phyloP scores from a whole-genome alignment of 2,797 vertebrate genomes.

The Serranus cabrilla region DNA sequence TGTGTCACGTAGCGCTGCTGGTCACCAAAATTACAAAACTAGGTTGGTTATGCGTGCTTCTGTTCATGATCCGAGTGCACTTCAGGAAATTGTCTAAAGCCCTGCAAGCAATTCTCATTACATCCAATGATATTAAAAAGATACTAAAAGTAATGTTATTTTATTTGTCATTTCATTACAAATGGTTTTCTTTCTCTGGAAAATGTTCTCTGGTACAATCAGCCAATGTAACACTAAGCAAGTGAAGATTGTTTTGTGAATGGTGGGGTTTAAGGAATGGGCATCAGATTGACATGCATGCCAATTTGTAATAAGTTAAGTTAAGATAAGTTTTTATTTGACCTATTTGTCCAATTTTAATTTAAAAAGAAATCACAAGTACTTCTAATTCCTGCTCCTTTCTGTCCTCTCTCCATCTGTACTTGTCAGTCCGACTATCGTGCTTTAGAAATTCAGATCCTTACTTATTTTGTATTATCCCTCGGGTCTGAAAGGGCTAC shows the following conservation, averaged over 20 bases:
- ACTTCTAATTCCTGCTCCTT: not conserved
- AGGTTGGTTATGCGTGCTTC: not conserved
- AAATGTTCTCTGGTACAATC: not conserved
- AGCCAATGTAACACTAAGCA: no score
- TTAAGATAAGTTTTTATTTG: no score
- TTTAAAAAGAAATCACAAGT: no score
- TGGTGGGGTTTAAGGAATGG: no score
- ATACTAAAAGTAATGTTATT: no score
- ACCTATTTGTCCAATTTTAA: no score
- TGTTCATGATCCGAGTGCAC: not conserved
- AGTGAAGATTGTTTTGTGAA: no score
- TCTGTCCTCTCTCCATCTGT: not conserved
- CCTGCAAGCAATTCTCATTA: not conserved
- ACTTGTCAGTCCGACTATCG: not conserved
- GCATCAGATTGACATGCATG: no score
- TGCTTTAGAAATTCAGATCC: conserved; percentile 12
- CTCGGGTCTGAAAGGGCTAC: conserved; percentile 11
- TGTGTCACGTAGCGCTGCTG: no score
- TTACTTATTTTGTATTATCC: conserved; percentile 11
- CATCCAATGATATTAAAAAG: no score
- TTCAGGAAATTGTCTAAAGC: not conserved
- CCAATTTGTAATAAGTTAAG: no score
- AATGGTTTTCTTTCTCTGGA: not conserved
- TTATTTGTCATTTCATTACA: not conserved
- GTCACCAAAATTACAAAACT: no score